Percentiles rank a stretch among this genome's conserved stretches.
Evolutionary conservation across 2,113 vertebrate genomes (phyloP).

Genomic region (Hyla sarda): DNA sequence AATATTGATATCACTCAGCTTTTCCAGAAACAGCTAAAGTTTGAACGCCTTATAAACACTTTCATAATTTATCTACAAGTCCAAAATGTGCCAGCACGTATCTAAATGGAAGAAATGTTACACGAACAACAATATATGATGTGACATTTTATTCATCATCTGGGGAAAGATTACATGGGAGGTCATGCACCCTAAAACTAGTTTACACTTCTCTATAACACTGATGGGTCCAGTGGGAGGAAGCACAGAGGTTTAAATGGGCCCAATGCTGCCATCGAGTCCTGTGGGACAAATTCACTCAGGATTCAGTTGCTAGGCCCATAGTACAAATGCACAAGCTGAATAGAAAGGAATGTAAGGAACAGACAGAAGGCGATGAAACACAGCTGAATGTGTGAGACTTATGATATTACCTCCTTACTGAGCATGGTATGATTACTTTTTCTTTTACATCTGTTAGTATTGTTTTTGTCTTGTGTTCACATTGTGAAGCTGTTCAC

Average conservation of each 20-base stretch:
- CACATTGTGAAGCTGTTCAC: not conserved
- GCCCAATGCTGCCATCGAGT: not conserved
- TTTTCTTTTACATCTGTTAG: no score
- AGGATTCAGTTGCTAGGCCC: slow-evolving; percentile 11
- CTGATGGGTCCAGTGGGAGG: not conserved
- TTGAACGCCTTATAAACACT: no score
- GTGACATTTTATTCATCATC: not conserved
- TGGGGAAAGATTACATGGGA: not conserved
- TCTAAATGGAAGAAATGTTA: no score
- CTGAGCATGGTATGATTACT: no score
- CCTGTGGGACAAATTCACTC: not conserved
- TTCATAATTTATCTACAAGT: no score
- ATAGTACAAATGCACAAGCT: not conserved
- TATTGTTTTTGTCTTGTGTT: not conserved
- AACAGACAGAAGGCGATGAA: not conserved
- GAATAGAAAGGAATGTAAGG: slow-evolving; percentile 1
- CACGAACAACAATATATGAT: not conserved
- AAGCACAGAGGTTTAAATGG: not conserved
- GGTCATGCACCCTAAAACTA: not conserved
- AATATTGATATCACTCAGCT: no score
- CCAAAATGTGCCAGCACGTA: no score
- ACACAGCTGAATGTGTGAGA: not conserved
- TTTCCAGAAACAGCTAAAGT: no score
- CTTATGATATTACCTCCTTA: not conserved
- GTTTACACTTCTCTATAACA: not conserved